Base-by-base conservation (phyloP, 2,888 invertebrate species). In the Caprella mutica region DNA sequence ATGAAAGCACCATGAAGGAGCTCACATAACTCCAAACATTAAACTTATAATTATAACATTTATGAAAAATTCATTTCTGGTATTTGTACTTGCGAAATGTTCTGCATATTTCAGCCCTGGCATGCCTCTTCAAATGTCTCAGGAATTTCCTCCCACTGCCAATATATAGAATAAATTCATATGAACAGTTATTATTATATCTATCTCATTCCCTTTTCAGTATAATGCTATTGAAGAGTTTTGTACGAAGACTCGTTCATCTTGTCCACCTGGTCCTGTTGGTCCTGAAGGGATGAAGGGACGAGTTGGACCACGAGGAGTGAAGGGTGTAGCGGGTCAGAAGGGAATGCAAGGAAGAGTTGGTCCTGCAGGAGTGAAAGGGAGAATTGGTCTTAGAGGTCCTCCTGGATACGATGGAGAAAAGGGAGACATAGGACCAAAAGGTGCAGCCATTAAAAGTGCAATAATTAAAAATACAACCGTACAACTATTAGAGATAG, bases 161-260 rank as follows among this genome's bases (percentile, higher is more conserved):
- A n/a, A n/a, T n/a, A n/a, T n/a, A n/a, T n/a, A n/a, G n/a, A n/a
- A n/a, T n/a, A n/a, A n/a, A n/a, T n/a, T n/a, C n/a, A n/a, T n/a
- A n/a, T n/a, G 33, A 9, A 33, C 33, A 8, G 8, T 33, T 33
- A 14, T 33, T 8, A 14, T 9, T 33, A 14, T 9, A 14, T 33
- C 9, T 8, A 40, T 40, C 21, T n/a, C 40, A 5, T 30, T 14
- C 23, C 60, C 66, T 57, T 77, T 77, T 19, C 74, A 88, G 87
- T 81, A 85, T 69, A 83, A 84, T 69, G 85, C 85, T 1, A 83
- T 90, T 52, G 85, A 87, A 70, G 86, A 84, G 1, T 86, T 87
- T 70, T 90, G 90, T 70, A 83, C 83, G 68, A 84, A 85, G 8
- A 84, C 87, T 0, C 83, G 84, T 69, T 85, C 85, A 56, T 86